A percentile compares a stretch with the other conserved stretches of the same genome.
Evolutionary conservation across 2,888 invertebrate genomes (phyloP).

Genomic region (Griposia aprilina): DNA sequence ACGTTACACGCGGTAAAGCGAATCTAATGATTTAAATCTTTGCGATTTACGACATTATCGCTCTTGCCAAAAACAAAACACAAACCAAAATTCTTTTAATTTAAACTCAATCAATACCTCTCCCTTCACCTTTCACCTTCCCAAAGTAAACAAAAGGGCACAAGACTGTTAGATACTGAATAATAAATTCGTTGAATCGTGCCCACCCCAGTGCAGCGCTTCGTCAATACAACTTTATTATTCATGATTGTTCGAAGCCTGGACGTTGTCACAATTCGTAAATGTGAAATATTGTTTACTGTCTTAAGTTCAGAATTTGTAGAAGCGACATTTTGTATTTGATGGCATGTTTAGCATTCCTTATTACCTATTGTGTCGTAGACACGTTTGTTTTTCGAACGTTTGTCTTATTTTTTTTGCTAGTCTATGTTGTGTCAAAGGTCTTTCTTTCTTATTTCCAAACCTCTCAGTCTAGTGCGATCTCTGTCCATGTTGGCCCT

Average conservation of each 20-base stretch:
- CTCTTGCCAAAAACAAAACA: too few relatives aligned
- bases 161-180: slow-evolving; percentile 17
- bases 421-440: neutral
- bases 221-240: slow-evolving; percentile 49
- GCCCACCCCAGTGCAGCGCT: slow-evolving; percentile 38
- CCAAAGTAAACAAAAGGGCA: slow-evolving; percentile 30
- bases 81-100: neutral
- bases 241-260: slow-evolving; percentile 32
- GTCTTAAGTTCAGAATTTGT: neutral
- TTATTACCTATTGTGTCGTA: neutral
- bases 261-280: slow-evolving; percentile 26
- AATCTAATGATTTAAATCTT: too few relatives aligned
- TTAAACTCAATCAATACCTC: neutral
- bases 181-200: slow-evolving; percentile 45
- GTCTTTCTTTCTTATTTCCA: neutral
- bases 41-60: too few relatives aligned
- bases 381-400: neutral
- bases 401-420: neutral
- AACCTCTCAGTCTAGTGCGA: neutral
- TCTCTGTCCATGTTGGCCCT: neutral
- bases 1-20: too few relatives aligned
- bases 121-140: slow-evolving; percentile 18
- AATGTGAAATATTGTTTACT: slow-evolving; percentile 31
- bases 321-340: slow-evolving; percentile 2
- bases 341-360: neutral